phyloP scores from a whole-genome alignment of 2,113 vertebrate species.

The Prochilodus magdalenae region DNA sequence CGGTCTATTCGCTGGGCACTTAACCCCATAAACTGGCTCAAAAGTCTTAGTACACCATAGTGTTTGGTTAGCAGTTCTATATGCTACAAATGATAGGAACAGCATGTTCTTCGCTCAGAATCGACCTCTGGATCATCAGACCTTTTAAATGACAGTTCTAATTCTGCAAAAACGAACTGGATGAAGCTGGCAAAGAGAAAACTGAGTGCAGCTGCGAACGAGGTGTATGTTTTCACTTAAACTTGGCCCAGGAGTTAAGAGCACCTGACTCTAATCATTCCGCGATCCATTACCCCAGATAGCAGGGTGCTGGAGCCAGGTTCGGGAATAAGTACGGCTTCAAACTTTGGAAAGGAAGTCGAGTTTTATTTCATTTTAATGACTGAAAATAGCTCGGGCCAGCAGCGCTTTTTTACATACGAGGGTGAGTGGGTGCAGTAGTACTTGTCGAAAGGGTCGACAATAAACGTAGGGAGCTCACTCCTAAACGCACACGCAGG shows the following conservation, averaged over 20 bases:
- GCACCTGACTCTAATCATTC: constrained; percentile 59
- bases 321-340: constrained; percentile 56
- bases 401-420: constrained; percentile 17
- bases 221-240: constrained; percentile 50
- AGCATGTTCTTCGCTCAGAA: not conserved
- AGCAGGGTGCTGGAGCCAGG: constrained; percentile 43
- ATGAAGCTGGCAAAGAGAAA: not conserved
- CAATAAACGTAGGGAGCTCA: constrained; percentile 4
- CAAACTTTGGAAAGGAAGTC: constrained; percentile 52
- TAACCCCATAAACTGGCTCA: too few species aligned
- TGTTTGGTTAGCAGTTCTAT: too few species aligned
- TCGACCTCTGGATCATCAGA: constrained; percentile 1
- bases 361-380: constrained; percentile 61
- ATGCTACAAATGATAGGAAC: too few species aligned
- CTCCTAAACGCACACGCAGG: not conserved
- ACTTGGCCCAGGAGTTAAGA: constrained; percentile 31
- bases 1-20: too few species aligned
- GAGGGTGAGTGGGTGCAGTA: constrained; percentile 41
- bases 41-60: too few species aligned
- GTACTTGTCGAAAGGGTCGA: constrained; percentile 30
- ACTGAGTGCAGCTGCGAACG: not conserved
- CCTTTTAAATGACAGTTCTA: constrained; percentile 29
- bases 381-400: constrained; percentile 40
- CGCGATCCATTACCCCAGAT: constrained; percentile 41
- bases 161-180: constrained; percentile 13